Base-by-base conservation (phyloP, 2,113 vertebrate species). In the Myodes glareolus region DNA sequence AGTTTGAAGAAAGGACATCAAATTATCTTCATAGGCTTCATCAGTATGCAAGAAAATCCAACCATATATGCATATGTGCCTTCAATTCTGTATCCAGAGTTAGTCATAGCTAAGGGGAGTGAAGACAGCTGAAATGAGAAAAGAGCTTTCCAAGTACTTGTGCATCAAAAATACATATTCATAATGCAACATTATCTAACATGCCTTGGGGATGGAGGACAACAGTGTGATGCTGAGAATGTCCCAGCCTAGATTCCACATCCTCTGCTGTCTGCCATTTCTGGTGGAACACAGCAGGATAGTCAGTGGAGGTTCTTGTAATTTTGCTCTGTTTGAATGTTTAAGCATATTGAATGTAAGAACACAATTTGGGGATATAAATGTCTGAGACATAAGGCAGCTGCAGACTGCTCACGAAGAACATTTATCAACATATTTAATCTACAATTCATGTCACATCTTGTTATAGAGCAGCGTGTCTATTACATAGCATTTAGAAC, bases 51-150 rank as follows among this genome's bases (percentile, higher is more conserved):
- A 7, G 92, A 96, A 97, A 96, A 93, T 72, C 42, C 88, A 97
- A 96, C 95, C 97, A 36, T 97, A 97, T 86, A 96, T 90, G 47
- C 76, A 70, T 97, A 96, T 97, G 2, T 76, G 23, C 67, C 47
- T 84, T 97, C 94, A 98, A 77, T 98, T 97, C 97, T 95, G 36
- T 23, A 87, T 94, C 89, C 55, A 95, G 97, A 76, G 9, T 91
- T 87, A 98, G 39, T 63, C 97, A 98, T 97, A 93, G 95, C 87
- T 67, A 91, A 96, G 97, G 96, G 92, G 67, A 52, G 39, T 96
- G 87, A 98, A 96, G 85, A 92, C 27, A 98, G 92, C 85, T 97
- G 58, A 91, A 87, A 0, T 61, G 52, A 39, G 58, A 85, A 97
- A 97, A 58, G 55, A 76, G 36, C 92, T 97, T 97, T 96, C 70